Percentiles rank a stretch among this genome's conserved stretches.
Conservation (phyloP, 2,888 invertebrate species). For the Molorchus minor region DNA sequence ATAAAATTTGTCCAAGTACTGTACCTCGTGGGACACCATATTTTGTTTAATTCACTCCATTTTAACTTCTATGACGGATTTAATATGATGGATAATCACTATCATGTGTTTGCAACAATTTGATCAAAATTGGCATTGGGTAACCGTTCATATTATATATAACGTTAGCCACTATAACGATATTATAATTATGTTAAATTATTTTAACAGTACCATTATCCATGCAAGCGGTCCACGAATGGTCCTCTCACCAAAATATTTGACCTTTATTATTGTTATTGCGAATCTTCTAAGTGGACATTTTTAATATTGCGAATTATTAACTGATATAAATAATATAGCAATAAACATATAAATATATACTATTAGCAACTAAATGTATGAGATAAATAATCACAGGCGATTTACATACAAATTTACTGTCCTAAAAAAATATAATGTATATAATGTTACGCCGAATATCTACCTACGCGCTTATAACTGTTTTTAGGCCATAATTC, state of each 20-base stretch:
- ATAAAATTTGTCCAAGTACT: too few species aligned
- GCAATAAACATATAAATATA: conserved; percentile 11
- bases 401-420: conserved; percentile 1
- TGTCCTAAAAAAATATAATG: neutral
- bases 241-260: conserved; percentile 12
- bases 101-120: too few species aligned
- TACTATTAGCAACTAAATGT: conserved; percentile 5
- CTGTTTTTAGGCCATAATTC: too few species aligned
- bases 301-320: conserved; percentile 10
- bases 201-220: conserved; percentile 13
- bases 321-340: conserved; percentile 11
- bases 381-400: conserved; percentile 14
- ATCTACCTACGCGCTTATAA: too few species aligned
- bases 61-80: too few species aligned
- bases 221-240: conserved; percentile 7
- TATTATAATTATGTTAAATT: conserved; percentile 18
- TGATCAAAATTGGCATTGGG: too few species aligned
- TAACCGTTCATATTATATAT: neutral
- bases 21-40: too few species aligned
- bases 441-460: too few species aligned
- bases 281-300: conserved; percentile 8
- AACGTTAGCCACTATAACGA: neutral
- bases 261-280: conserved; percentile 25
- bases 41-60: too few species aligned
- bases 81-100: too few species aligned